These are phyloP conservation scores for Zosterops pallidus DNA, from an alignment of 2,113 vertebrate species.

Conservation along the genomic window DNA sequence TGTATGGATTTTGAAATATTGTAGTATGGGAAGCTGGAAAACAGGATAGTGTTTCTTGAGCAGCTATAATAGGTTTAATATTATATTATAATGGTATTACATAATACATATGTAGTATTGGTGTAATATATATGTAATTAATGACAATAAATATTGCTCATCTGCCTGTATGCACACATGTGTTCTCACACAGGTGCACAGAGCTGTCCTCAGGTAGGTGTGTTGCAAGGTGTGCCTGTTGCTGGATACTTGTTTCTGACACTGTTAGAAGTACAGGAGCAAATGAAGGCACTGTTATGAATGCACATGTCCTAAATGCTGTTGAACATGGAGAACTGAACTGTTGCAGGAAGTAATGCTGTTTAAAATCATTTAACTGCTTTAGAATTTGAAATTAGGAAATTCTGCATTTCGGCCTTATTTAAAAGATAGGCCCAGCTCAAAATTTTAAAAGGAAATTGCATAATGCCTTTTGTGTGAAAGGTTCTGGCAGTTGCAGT, in stretches of 20 bases:
- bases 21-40: not conserved
- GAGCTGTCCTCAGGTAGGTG: not conserved
- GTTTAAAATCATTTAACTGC: not conserved
- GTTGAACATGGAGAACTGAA: not conserved
- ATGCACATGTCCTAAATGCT: not conserved
- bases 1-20: not conserved
- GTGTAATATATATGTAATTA: not conserved
- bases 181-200: not conserved
- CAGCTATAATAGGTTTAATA: not conserved
- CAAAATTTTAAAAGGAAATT: not conserved
- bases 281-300: not conserved
- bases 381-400: not conserved
- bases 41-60: fast-evolving
- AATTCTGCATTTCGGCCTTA: not conserved
- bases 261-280: not conserved
- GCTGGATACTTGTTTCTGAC: not conserved
- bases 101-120: not conserved
- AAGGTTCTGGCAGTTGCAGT: not conserved
- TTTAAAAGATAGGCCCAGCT: not conserved
- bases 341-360: not conserved
- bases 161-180: fast-evolving
- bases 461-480: not conserved
- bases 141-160: not conserved
- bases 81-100: not conserved
- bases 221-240: not conserved